A percentile compares a stretch with the other conserved stretches of the same genome.
These are phyloP conservation scores for Dendrocopos noguchii DNA, from an alignment of 2,113 vertebrate species.

Conservation along the genomic window DNA sequence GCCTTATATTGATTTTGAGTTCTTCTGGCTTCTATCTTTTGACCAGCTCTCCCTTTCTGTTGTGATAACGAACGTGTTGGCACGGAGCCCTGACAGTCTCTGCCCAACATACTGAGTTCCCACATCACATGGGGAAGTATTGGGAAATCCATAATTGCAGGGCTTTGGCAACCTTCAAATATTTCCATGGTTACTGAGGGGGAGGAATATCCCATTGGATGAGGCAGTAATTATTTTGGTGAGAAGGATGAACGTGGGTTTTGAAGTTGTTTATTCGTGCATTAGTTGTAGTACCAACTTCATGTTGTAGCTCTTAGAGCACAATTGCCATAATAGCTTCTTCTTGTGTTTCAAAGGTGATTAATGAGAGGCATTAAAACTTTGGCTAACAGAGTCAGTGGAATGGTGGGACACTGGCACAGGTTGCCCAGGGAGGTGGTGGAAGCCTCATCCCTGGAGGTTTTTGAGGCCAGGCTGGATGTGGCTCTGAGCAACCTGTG, in stretches of 20 bases:
- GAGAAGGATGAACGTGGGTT: constrained; percentile 23
- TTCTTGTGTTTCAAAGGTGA: not conserved
- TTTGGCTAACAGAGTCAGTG: not conserved
- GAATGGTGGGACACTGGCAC: not conserved
- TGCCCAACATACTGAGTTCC: not conserved
- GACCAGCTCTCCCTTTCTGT: not conserved
- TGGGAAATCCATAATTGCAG: constrained; percentile 38
- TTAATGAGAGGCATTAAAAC: constrained; percentile 17
- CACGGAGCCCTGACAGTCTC: not conserved
- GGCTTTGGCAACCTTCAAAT: constrained; percentile 11
- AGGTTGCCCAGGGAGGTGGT: too few species aligned
- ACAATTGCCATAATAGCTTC: not conserved
- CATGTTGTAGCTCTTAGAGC: not conserved
- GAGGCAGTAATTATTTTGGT: constrained; percentile 4
- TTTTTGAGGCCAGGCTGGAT: too few species aligned
- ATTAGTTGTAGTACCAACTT: constrained; percentile 6
- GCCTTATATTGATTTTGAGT: constrained; percentile 32
- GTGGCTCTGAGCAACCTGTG: too few species aligned
- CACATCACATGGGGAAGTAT: not conserved
- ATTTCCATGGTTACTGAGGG: constrained; percentile 51
- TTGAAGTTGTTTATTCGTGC: constrained; percentile 13
- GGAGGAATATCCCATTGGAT: constrained; percentile 27
- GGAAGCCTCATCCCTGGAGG: too few species aligned
- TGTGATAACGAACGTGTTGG: not conserved
- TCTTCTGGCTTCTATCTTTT: constrained; percentile 27